A percentile compares a stretch with the other conserved stretches of the same genome.
Evolutionary conservation across 2,888 invertebrate species (phyloP).

Genomic region (Orchesella flavescens): DNA sequence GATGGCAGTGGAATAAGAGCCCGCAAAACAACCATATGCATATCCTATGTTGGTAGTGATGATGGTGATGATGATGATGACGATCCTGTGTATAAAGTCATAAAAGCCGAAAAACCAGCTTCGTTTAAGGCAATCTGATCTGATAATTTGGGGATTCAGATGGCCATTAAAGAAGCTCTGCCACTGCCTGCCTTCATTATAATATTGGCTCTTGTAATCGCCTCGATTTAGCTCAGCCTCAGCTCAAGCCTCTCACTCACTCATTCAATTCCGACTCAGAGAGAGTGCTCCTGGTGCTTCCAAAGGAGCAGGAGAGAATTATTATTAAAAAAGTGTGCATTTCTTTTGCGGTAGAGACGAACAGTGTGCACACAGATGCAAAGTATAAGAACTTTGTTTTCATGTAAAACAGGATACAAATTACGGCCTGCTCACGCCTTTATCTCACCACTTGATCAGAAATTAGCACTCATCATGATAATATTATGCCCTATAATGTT

Average conservation of each 20-base stretch:
- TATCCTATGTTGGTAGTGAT: too few relatives aligned
- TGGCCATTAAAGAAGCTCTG: slow-evolving; percentile 51
- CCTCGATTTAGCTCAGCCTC: slow-evolving; percentile 42
- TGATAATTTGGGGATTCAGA: slow-evolving; percentile 64
- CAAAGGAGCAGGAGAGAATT: background rate
- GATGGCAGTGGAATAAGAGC: background rate
- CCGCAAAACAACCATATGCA: background rate
- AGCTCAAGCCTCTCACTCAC: slow-evolving; percentile 37
- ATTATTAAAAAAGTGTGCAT: background rate
- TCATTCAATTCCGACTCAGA: too few relatives aligned
- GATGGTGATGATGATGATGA: too few relatives aligned
- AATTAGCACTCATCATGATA: slow-evolving; percentile 52
- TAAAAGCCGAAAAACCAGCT: slow-evolving; percentile 68
- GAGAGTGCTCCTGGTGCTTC: slow-evolving; percentile 5
- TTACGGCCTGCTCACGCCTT: slow-evolving; percentile 51
- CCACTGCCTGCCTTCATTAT: slow-evolving; percentile 48
- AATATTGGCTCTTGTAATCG: slow-evolving; percentile 60
- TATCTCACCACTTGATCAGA: slow-evolving; percentile 63
- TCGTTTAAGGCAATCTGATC: slow-evolving; percentile 68
- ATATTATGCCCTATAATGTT: slow-evolving; percentile 18
- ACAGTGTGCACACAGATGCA: background rate
- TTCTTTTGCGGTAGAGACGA: background rate
- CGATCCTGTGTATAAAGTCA: slow-evolving; percentile 59
- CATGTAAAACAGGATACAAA: slow-evolving; percentile 38
- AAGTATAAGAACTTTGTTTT: background rate